These are phyloP conservation scores for Diceros bicornis DNA, from an alignment of 2,797 vertebrate species.

Conservation along the genomic window DNA sequence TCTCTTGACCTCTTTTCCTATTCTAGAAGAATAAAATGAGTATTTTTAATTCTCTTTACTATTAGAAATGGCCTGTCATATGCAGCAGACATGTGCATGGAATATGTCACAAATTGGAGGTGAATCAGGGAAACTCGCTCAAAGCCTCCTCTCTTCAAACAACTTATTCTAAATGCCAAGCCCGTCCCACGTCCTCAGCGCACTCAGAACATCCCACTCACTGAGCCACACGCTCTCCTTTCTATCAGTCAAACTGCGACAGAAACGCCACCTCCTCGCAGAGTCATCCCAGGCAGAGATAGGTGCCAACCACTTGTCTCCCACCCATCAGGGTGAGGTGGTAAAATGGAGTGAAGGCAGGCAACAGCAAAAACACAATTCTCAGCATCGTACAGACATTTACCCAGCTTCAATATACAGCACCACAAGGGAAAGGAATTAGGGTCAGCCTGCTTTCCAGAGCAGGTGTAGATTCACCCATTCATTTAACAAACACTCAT, in stretches of 20 bases:
- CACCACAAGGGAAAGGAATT: not conserved
- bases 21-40: slow-evolving; percentile 29
- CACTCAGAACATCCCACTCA: not conserved
- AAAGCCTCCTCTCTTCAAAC: not conserved
- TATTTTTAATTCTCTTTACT: not conserved
- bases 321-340: not conserved
- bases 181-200: accelerated
- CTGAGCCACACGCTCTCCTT: not conserved
- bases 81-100: not conserved
- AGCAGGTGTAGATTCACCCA: not conserved
- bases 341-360: not conserved
- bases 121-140: not conserved
- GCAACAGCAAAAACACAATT: not conserved
- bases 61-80: not conserved
- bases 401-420: not conserved
- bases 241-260: not conserved
- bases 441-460: not conserved
- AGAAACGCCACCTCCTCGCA: not conserved
- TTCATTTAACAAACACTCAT: not conserved
- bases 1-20: slow-evolving; percentile 12
- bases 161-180: not conserved
- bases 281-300: not conserved
- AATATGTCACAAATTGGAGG: not conserved
- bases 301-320: not conserved
- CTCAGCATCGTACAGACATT: accelerated